Conservation (phyloP, 2,113 vertebrate genomes). For the Echinops telfairi region DNA sequence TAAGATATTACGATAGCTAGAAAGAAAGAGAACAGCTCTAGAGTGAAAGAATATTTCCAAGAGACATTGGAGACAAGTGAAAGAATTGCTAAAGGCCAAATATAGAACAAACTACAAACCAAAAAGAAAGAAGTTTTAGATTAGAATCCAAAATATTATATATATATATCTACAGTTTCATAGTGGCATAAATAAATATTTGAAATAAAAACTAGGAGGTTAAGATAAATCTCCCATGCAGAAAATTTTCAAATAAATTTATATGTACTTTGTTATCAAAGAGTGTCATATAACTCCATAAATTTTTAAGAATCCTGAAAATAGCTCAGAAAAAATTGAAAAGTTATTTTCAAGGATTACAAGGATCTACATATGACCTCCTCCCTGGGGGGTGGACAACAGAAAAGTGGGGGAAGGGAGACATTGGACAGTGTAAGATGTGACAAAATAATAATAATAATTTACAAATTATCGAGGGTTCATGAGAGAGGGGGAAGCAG, state of each 20-base stretch:
- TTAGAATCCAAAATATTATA: background rate
- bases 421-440: too few species aligned
- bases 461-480: too few species aligned
- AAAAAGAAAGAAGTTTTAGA: background rate
- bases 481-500: too few species aligned
- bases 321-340: too few species aligned
- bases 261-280: background rate
- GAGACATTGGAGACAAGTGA: background rate
- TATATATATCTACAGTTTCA: background rate
- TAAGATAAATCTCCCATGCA: background rate
- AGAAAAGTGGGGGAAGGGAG: too few species aligned
- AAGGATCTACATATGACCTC: too few species aligned
- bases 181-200: background rate
- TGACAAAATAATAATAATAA: too few species aligned
- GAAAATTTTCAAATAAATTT: background rate
- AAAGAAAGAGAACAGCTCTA: background rate
- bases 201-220: background rate
- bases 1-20: background rate
- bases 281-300: background rate
- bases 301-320: background rate
- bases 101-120: background rate
- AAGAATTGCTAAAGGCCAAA: background rate
- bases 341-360: too few species aligned
- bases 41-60: background rate
- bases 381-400: too few species aligned